Evolutionary conservation across 2,113 vertebrate genomes (phyloP).

Genomic region (Toxotes jaculatrix): DNA sequence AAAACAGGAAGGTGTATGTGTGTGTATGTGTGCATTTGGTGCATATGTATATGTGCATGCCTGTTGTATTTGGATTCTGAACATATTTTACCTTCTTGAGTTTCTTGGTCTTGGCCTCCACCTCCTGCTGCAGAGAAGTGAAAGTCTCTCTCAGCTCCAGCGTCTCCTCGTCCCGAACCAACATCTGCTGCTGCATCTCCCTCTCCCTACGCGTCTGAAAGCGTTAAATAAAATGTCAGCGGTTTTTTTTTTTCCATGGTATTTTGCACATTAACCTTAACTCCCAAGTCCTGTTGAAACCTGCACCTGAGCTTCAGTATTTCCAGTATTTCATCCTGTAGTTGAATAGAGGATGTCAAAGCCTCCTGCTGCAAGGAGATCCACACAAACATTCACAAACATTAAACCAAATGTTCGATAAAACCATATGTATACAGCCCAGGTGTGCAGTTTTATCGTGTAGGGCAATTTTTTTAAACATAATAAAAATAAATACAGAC

Average conservation of each 20-base stretch:
- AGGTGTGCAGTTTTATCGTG: no score
- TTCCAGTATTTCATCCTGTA: background rate
- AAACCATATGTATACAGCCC: no score
- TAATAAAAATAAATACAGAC: no score
- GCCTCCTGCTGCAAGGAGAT: no score
- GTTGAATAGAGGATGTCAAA: background rate
- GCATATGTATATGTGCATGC: no score
- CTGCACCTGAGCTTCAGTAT: no score
- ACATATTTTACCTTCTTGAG: conserved; percentile 92
- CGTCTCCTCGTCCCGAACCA: conserved; percentile 93
- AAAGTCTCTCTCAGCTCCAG: conserved; percentile 95
- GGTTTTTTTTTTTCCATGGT: background rate
- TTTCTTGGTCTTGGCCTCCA: conserved; percentile 98
- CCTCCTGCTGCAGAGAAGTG: conserved; percentile 96
- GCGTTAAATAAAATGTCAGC: conserved; percentile 16
- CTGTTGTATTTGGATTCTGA: background rate
- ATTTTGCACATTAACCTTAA: background rate
- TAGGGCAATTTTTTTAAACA: no score
- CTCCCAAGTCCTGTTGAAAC: no score
- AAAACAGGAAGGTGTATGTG: conserved; percentile 1
- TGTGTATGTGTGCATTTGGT: background rate
- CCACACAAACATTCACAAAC: background rate
- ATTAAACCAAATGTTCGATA: no score
- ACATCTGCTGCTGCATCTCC: conserved; percentile 96
- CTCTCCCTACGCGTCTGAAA: conserved; percentile 90